Base-by-base conservation (phyloP, 2,113 vertebrate genomes). In the Amazona vittata region DNA sequence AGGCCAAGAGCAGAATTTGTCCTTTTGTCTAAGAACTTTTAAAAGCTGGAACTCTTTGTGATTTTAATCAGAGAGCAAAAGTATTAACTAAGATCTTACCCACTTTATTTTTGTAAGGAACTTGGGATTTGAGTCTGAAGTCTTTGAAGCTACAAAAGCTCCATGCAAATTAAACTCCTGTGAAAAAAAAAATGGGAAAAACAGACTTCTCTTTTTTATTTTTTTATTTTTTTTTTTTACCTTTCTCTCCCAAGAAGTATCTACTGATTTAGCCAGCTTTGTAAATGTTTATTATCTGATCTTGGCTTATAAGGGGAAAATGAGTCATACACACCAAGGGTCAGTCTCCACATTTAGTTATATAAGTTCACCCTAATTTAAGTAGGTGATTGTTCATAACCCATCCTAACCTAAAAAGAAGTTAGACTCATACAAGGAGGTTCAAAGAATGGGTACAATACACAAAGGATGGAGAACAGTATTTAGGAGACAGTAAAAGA, bases 191-290 rank as follows among this genome's bases (percentile, higher is more conserved):
- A 6, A 11, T 3, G 0, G 13, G 18, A 8, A 64, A 86, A 53
- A 73, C 15, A 55, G 2, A 2, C 12, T 60, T 53, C 7, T 55
- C 3, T 24, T 22, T 41, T 11, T 33, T 28, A 8, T 15, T 41
- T 29, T 6, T 14, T 35, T 35, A 35, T 35, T 35, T n/a, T 6
- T 3, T 4, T 6, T 47, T 69, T 59, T 11, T 9, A 1, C 2
- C 4, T 10, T 21, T 25, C 5, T 3, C 33, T 24, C 8, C 47
- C 0, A 2, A 11, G 73, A 59, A 35, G 0, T 28, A 16, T 33
- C 13, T 26, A 35, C 11, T 76, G 11, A 21, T 64, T 73, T 53
- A 81, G 70, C 49, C 4, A 68, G 3, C 9, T 86, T 88, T 88
- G 29, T 68, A 55, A 76, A 73, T 3, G 7, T 52, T 86, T 79